Percentiles rank a stretch among this genome's conserved stretches.
Conservation (phyloP, 2,113 vertebrate genomes). For the Cyphomyrus plagiostoma region DNA sequence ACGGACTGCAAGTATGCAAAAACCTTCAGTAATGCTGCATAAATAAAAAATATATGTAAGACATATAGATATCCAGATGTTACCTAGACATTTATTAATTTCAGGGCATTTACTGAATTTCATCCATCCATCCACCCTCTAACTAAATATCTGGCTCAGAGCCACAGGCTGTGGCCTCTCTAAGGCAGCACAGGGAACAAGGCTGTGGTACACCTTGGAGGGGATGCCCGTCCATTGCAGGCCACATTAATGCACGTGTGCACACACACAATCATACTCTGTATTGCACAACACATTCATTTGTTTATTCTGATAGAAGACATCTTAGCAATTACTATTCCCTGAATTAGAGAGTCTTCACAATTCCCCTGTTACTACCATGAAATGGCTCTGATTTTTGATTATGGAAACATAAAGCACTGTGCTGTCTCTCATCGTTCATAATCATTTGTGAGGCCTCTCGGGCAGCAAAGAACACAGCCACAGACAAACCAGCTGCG, state of each 20-base stretch:
- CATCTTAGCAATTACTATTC: not conserved
- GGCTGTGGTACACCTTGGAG: not conserved
- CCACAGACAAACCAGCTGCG: too few relatives aligned
- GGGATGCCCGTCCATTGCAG: not conserved
- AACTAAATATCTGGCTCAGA: not conserved
- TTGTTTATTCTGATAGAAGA: conserved; percentile 2
- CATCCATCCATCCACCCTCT: not conserved
- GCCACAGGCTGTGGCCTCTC: not conserved
- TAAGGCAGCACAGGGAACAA: not conserved
- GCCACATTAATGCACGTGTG: not conserved
- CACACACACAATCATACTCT: not conserved
- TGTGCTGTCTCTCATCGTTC: not conserved
- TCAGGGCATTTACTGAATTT: not conserved
- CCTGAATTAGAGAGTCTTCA: not conserved
- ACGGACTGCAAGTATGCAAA: not conserved
- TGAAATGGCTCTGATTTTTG: conserved; percentile 11
- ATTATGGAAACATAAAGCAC: conserved; percentile 9
- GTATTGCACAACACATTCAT: not conserved
- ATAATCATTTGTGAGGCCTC: not conserved
- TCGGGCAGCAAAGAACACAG: not conserved
- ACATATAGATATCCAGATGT: not conserved
- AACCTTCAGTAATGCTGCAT: not conserved
- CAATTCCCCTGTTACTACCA: not conserved
- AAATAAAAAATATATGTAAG: not conserved
- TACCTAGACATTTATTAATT: not conserved